Percentiles rank a stretch among this genome's conserved stretches.
Conservation (phyloP, 2,797 vertebrate species). For the Anguilla marmorata region DNA sequence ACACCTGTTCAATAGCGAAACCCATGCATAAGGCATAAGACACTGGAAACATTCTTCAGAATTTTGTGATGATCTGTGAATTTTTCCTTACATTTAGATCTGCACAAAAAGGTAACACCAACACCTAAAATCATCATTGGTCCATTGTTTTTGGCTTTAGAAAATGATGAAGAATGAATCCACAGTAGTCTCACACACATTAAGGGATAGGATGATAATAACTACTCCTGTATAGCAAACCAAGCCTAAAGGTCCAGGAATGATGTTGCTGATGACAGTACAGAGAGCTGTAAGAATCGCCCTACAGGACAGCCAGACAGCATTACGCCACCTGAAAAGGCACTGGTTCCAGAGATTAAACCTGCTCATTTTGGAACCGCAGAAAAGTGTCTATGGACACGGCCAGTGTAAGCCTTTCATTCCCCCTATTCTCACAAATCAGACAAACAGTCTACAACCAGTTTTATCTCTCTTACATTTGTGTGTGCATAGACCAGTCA, state of each 20-base stretch:
- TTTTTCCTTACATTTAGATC: not conserved
- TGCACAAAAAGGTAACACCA: not conserved
- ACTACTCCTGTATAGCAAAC: not conserved
- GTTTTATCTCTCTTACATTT: not conserved
- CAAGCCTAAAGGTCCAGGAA: not conserved
- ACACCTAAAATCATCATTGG: not conserved
- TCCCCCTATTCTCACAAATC: not conserved
- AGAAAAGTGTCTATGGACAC: not conserved
- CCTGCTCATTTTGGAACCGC: not conserved
- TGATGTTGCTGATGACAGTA: not conserved
- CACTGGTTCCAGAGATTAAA: not conserved
- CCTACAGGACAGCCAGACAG: not conserved
- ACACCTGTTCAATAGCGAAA: not conserved
- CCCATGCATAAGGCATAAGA: not conserved
- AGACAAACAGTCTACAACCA: not conserved
- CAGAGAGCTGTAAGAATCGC: no score
- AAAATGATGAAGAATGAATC: not conserved
- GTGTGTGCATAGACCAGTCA: not conserved
- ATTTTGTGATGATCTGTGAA: not conserved
- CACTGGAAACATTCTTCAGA: not conserved
- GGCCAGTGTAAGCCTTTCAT: not conserved
- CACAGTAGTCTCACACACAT: not conserved
- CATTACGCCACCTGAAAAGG: not conserved
- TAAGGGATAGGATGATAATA: not conserved
- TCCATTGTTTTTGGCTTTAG: not conserved